A percentile compares a stretch with the other conserved stretches of the same genome.
These are phyloP conservation scores for Drosophila leonis DNA, from an alignment of 2,888 invertebrate species.

Conservation along the genomic window DNA sequence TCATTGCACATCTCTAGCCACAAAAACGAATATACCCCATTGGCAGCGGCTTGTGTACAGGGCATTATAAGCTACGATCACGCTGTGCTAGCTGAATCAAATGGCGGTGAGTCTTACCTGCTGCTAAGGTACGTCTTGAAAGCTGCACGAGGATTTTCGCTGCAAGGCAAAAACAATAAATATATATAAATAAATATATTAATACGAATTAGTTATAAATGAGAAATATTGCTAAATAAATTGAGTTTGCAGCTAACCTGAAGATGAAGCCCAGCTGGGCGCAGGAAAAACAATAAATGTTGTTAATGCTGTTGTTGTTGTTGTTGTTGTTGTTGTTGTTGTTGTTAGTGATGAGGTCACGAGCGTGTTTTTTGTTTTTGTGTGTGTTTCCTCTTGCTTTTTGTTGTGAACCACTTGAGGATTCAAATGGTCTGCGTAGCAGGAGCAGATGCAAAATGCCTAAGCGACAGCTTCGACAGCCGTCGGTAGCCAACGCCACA, in stretches of 20 bases:
- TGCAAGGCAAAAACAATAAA: slow-evolving; percentile 3
- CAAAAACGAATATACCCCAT: neutral
- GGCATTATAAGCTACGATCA: neutral
- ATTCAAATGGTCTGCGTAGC: slow-evolving; percentile 35
- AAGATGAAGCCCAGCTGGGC: slow-evolving; percentile 10
- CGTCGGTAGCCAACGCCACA: slow-evolving; percentile 66
- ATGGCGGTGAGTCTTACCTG: slow-evolving; percentile 37
- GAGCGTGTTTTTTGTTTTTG: slow-evolving; percentile 28
- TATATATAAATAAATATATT: neutral
- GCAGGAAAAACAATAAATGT: slow-evolving; percentile 10
- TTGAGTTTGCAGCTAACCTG: neutral
- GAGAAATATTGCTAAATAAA: neutral
- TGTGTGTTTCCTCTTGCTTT: neutral
- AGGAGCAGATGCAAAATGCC: slow-evolving; percentile 26
- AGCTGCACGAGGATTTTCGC: slow-evolving; percentile 6
- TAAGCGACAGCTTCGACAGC: slow-evolving; percentile 43
- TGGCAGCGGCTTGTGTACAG: neutral
- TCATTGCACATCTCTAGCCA: neutral
- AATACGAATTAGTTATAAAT: neutral
- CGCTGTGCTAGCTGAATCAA: neutral
- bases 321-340: slow-evolving; percentile 28
- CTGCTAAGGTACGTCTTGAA: slow-evolving; percentile 25
- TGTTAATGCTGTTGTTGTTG: slow-evolving; percentile 26
- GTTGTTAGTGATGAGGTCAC: slow-evolving; percentile 66
- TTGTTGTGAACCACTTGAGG: slow-evolving; percentile 57